Evolutionary conservation across 23 tunicate genomes (phyloP), one percentile per base, ranked within the genome.

Genomic region (Styela clava): DNA sequence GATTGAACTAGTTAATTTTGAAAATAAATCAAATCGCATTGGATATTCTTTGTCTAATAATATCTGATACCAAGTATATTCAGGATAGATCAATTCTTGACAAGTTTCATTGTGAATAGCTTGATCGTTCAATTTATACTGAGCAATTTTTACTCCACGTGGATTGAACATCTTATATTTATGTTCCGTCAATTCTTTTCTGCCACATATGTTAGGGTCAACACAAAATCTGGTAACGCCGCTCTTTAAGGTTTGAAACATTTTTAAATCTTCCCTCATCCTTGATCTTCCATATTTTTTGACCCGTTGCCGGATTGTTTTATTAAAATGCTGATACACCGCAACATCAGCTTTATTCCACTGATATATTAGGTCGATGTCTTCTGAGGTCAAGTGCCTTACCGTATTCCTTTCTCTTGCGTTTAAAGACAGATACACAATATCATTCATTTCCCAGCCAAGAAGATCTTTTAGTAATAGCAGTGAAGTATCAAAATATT

Each of bases 301-400:
- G n/a, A 90, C 96, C 31, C 64, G 65, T 63, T 74, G 68, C 96
- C 96, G 85, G 74, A 90, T 85, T 9, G 89, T 81, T 28, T 33
- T 12, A 73, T 90, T 90, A 35, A 90, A 90, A 52, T 68, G 56
- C 2, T 82, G 51, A 35, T 62, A 90, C 21, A 90, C 36, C 9
- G 67, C 82, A 22, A 74, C 34, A 34, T 90, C 96, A 2, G 82
- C 74, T 29, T 81, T 85, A 74, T 90, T 90, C 96, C 96, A 90
- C 7, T 77, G 16, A 52, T 33, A 37, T 7, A 90, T 85, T 69
- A 74, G 76, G 0, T n/a, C 62, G 24, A 1, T 2, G 5, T 31
- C 28, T 1, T 32, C 32, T 9, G 33, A 28, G 0, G 70, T 33
- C 23, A 61, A 24, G 33, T 56, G 52, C 0, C 61, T 34, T 2